A percentile compares a stretch with the other conserved stretches of the same genome.
Conservation (phyloP, 37 sponge, comb jelly and placozoan genomes). For the Oopsacas minuta region DNA sequence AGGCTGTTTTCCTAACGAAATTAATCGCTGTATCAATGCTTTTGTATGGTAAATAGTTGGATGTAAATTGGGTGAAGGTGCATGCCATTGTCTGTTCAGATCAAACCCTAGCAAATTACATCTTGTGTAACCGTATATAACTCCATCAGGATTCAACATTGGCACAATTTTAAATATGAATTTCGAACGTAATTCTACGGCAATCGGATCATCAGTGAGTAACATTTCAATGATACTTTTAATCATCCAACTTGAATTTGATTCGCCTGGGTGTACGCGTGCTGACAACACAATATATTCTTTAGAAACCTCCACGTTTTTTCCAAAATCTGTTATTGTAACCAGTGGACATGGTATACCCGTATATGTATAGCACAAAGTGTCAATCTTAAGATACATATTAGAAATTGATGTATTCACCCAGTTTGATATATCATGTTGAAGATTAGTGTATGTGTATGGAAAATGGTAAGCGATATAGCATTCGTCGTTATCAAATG, state of each 20-base stretch:
- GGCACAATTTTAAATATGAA: slow-evolving; percentile 81
- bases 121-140: slow-evolving; percentile 73
- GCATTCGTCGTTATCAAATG: slow-evolving; percentile 46
- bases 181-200: slow-evolving; percentile 45
- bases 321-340: slow-evolving; percentile 54
- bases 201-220: slow-evolving; percentile 29
- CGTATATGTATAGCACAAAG: slow-evolving; percentile 54
- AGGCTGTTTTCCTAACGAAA: not conserved
- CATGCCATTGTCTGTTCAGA: slow-evolving; percentile 65
- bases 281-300: slow-evolving; percentile 42
- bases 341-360: slow-evolving; percentile 62
- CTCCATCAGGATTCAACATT: slow-evolving; percentile 94
- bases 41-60: slow-evolving; percentile 62
- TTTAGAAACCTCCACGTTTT: not conserved
- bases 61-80: slow-evolving; percentile 39
- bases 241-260: slow-evolving; percentile 74
- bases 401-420: not conserved
- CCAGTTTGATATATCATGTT: not conserved
- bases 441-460: slow-evolving; percentile 58
- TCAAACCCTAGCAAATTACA: slow-evolving; percentile 63
- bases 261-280: slow-evolving; percentile 69
- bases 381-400: not conserved
- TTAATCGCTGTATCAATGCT: slow-evolving; percentile 38
- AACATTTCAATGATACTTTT: slow-evolving; percentile 37
- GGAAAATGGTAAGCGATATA: slow-evolving; percentile 82